Base-by-base conservation (phyloP, 2,888 invertebrate species). In the Andricus curvator region DNA sequence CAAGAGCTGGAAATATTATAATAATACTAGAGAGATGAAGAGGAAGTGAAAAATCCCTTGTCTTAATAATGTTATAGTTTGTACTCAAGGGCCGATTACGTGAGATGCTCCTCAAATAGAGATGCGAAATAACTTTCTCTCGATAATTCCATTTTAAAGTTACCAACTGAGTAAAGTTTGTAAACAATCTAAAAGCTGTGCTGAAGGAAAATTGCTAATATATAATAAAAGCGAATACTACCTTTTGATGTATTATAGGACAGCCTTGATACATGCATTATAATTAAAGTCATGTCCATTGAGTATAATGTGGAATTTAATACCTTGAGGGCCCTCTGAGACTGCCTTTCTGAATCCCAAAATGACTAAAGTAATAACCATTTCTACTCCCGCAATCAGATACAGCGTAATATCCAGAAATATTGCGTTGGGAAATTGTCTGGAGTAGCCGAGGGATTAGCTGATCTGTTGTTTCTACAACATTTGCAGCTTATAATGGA, bases 11-110 rank as follows among this genome's bases (percentile, higher is more conserved):
- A 41, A 41, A 13, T 67, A 41, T 67, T 67, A 37, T 67, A 67
- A 67, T 41, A 41, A 20, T n/a, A 41, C 67, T n/a, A 37, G 37
- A 41, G 8, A 67, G 67, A 67, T 20, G 41, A 67, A 67, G n/a
- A n/a, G 56, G 56, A 56, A 56, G 56, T 2, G n/a, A 9, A 11
- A 9, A 56, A n/a, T 56, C 8, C n/a, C n/a, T 56, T 56, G n/a
- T 56, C n/a, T n/a, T 56, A 56, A 56, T 56, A n/a, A 56, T 56
- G n/a, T n/a, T 56, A n/a, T 6, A 56, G n/a, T n/a, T n/a, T 48
- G 4, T 48, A 48, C 17, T 17, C 17, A 17, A 48, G 48, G 17
- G 6, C 17, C 6, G 5, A 48, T 48, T 17, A 17, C 48, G 6
- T 5, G 5, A n/a, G 56, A 56, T 56, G 9, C 56, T n/a, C 4